A percentile compares a stretch with the other conserved stretches of the same genome.
Conservation (phyloP, 1,140 invertebrate species). For the Colletes gigas region DNA sequence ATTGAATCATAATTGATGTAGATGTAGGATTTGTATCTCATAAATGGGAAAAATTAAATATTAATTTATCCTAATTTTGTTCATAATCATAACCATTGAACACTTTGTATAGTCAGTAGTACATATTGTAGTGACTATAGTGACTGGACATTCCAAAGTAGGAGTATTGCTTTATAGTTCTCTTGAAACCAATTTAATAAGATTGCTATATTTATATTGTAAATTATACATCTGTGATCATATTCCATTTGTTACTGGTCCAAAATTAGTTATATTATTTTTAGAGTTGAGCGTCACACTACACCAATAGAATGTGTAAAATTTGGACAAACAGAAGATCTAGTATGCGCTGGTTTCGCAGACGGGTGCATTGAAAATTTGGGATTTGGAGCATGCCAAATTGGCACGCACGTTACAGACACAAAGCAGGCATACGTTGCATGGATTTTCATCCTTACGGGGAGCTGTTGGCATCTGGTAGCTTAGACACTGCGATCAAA, state of each 20-base stretch:
- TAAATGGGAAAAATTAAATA: not conserved
- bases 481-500: constrained; percentile 94
- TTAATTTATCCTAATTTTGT: no score
- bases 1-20: not conserved
- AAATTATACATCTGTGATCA: not conserved
- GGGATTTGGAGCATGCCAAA: constrained; percentile 97
- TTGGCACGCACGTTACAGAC: constrained; percentile 95
- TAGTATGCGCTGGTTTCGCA: constrained; percentile 97
- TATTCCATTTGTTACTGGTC: not conserved
- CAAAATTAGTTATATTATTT: constrained; percentile 58
- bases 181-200: no score
- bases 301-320: constrained; percentile 96
- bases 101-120: no score
- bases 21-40: not conserved
- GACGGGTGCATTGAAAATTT: constrained; percentile 96
- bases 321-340: constrained; percentile 96
- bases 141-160: no score
- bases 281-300: constrained; percentile 95
- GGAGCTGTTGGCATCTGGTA: constrained; percentile 95
- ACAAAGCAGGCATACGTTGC: constrained; percentile 93
- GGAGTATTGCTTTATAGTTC: no score
- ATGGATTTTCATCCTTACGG: constrained; percentile 99
- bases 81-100: no score
- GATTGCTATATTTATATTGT: no score
- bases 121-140: no score